Conservation (phyloP, 2,113 vertebrate genomes). For the Lampris megalopsis region DNA sequence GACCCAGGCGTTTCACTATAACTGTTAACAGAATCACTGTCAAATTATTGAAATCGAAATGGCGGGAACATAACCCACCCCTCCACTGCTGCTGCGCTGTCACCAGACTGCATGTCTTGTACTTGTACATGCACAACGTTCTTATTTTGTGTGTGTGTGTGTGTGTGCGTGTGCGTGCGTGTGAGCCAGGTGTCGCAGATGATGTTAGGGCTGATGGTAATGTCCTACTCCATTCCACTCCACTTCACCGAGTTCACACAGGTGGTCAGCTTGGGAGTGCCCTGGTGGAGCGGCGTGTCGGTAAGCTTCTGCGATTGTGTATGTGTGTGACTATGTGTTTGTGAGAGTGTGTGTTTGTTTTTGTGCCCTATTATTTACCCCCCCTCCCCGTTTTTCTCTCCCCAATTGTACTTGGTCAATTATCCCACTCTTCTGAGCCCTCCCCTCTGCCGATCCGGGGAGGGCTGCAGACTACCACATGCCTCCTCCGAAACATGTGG, state of each 20-base stretch:
- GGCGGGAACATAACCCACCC: too few species aligned
- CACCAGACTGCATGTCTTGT: too few species aligned
- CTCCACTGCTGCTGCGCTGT: too few species aligned
- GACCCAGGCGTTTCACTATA: too few species aligned
- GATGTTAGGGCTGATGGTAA: constrained; percentile 79
- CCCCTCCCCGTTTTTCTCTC: background rate
- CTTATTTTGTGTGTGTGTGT: constrained; percentile 1
- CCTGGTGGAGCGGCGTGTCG: constrained; percentile 79
- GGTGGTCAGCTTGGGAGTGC: constrained; percentile 71
- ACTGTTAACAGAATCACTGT: too few species aligned
- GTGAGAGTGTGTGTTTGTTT: background rate
- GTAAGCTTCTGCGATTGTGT: constrained; percentile 49
- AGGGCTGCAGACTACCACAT: too few species aligned
- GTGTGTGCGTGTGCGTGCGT: constrained; percentile 12
- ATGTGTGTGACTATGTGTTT: background rate
- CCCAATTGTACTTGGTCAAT: too few species aligned
- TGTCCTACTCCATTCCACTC: constrained; percentile 79
- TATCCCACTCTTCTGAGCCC: background rate
- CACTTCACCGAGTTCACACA: constrained; percentile 62
- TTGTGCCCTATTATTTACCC: background rate
- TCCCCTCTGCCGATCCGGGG: background rate
- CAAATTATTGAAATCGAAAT: too few species aligned
- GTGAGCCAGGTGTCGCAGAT: constrained; percentile 77
- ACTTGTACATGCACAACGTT: too few species aligned
- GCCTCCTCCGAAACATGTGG: too few species aligned